phyloP scores from a whole-genome alignment of 2,113 vertebrate genomes.

The Probosciger aterrimus region DNA sequence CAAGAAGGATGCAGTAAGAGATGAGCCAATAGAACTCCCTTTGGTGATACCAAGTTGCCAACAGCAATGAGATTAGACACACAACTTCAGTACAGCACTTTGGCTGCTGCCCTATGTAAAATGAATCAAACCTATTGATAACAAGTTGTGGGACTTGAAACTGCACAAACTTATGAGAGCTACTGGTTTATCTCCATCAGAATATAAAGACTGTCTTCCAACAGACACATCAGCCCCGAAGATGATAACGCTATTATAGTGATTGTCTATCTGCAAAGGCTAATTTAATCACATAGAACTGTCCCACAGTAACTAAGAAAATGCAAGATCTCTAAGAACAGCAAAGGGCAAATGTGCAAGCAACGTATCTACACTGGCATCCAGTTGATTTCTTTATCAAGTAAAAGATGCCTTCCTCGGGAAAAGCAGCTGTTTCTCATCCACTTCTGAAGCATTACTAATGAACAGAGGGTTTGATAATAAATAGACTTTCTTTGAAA shows the following conservation, averaged over 20 bases:
- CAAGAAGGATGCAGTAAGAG: no score
- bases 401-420: constrained; percentile 25
- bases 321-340: neutral
- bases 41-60: neutral
- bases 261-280: neutral
- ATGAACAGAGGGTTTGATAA: constrained; percentile 72
- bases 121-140: neutral
- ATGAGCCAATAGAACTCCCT: neutral
- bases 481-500: constrained; percentile 72
- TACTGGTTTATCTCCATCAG: constrained; percentile 8
- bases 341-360: neutral
- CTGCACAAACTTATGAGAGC: neutral
- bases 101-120: constrained; percentile 15
- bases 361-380: neutral
- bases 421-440: constrained; percentile 67
- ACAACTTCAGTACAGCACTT: constrained; percentile 11
- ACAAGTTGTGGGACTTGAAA: neutral
- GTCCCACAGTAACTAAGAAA: neutral
- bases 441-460: constrained; percentile 64
- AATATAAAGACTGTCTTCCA: neutral
- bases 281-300: neutral
- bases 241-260: neutral
- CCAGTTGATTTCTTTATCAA: neutral
- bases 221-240: constrained; percentile 19
- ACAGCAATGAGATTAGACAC: neutral